phyloP scores from a whole-genome alignment of 2,113 vertebrate genomes.

The Zeus faber region DNA sequence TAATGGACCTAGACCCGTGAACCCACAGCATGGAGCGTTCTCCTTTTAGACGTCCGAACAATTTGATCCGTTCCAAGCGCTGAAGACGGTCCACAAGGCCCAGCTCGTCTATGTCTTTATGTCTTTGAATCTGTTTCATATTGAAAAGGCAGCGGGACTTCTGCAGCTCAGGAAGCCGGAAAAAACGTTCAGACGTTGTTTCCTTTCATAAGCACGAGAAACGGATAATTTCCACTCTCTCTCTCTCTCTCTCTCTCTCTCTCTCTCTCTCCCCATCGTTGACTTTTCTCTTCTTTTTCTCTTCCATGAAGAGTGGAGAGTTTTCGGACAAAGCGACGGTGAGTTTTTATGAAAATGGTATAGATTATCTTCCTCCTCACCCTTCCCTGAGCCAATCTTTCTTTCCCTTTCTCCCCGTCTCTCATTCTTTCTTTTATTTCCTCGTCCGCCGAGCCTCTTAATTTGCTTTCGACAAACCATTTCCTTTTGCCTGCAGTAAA shows the following conservation, averaged over 20 bases:
- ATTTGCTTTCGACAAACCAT: not conserved
- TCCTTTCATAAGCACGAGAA: slow-evolving; percentile 19
- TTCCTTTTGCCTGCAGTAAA: slow-evolving; percentile 43
- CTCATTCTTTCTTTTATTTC: not conserved
- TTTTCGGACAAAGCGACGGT: too few species aligned
- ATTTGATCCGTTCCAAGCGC: not conserved
- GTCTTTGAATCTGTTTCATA: slow-evolving; percentile 38
- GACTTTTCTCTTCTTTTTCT: not conserved
- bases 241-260: not conserved
- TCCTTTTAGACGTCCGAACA: slow-evolving; percentile 5
- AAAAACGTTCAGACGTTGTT: slow-evolving; percentile 18
- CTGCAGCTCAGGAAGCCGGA: slow-evolving; percentile 27
- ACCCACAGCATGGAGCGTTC: slow-evolving; percentile 2
- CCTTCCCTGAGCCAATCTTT: too few species aligned
- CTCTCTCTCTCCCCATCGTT: not conserved
- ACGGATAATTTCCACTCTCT: not conserved
- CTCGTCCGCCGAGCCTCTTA: too few species aligned
- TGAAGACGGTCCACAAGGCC: not conserved
- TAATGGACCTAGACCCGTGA: too few species aligned
- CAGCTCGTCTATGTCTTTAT: not conserved
- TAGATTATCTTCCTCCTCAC: not conserved
- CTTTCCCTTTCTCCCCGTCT: slow-evolving; percentile 17
- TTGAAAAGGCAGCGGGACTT: slow-evolving; percentile 26
- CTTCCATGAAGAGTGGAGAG: not conserved
- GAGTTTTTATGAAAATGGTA: not conserved